A percentile compares a stretch with the other conserved stretches of the same genome.
Conservation (phyloP, 2,113 vertebrate genomes). For the Pygoscelis adeliae region DNA sequence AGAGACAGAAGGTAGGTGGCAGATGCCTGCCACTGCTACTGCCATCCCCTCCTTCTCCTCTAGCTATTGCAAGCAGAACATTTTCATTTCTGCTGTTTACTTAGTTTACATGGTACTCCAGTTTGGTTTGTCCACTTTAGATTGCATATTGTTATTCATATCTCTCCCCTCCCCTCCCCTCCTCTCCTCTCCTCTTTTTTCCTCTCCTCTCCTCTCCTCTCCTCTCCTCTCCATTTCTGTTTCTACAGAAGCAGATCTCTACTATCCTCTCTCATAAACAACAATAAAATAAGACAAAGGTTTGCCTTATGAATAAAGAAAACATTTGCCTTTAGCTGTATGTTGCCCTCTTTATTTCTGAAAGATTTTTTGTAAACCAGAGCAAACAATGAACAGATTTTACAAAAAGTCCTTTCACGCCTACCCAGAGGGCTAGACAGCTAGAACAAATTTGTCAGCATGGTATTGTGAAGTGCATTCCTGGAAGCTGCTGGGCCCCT, state of each 20-base stretch:
- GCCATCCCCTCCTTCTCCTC: not conserved
- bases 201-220: not conserved
- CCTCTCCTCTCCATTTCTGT: not conserved
- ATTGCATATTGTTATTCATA: not conserved
- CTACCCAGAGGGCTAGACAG: not conserved
- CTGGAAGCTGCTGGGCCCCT: not conserved
- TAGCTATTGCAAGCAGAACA: not conserved
- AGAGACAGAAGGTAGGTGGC: not conserved
- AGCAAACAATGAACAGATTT: constrained; percentile 1
- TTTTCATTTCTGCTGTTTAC: not conserved
- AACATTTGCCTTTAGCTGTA: not conserved
- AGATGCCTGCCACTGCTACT: not conserved
- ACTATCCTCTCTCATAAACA: not conserved
- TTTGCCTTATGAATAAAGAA: not conserved
- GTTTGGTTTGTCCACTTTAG: not conserved
- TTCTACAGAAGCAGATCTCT: not conserved
- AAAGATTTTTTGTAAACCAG: not conserved
- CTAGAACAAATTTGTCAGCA: constrained; percentile 7
- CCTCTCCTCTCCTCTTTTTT: not conserved
- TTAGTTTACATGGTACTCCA: not conserved
- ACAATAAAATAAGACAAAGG: not conserved
- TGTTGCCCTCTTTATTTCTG: not conserved
- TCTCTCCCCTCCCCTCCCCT: not conserved
- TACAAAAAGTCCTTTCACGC: not conserved
- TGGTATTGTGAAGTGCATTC: constrained; percentile 6